Base-by-base conservation (phyloP, 2,113 vertebrate genomes). In the Callionymus lyra region DNA sequence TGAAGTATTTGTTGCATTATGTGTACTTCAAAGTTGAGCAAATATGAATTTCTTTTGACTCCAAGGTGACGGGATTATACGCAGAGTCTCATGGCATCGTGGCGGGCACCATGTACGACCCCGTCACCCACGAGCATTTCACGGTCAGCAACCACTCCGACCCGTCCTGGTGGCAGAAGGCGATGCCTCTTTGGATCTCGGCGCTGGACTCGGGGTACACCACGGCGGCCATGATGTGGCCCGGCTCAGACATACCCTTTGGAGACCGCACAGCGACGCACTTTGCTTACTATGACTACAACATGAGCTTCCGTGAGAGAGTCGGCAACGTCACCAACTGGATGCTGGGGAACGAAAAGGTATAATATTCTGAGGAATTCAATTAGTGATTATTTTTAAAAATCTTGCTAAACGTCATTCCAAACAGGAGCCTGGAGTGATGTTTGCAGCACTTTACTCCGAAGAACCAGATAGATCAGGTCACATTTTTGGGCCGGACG, bases 171-270 rank as follows among this genome's bases (percentile, higher is more conserved):
- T 99, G 95, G 95, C 80, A 83, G 1, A 73, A 86, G 12, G 93
- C 93, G 0, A 59, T 76, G 40, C 95, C 95, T 1, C 87, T 99
- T 41, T 99, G 95, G 95, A 63, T 97, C 33, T 90, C 90, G 0
- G 89, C 90, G 6, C 79, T 89, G 27, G 77, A 86, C 51, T 70
- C 63, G 3, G 89, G 84, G 4, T 86, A 87, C 70, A 85, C 60
- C 4, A 96, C 92, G 0, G 93, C 90, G 2, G 81, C 87, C 16
- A 84, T 85, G 1, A 99, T 99, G 95, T 99, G 95, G 95, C 95
- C 95, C 0, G 95, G 94, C 8, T 88, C 85, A 0, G 90, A 95
- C 2, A 73, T 95, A 1, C 13, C 10, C 49, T 92, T 94, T 51
- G 71, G 80, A 1, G 74, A 88, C 48, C 68, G 33, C 0, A 88